These are phyloP conservation scores for Maniola jurtina DNA, from an alignment of 1,140 invertebrate species.

Conservation along the genomic window DNA sequence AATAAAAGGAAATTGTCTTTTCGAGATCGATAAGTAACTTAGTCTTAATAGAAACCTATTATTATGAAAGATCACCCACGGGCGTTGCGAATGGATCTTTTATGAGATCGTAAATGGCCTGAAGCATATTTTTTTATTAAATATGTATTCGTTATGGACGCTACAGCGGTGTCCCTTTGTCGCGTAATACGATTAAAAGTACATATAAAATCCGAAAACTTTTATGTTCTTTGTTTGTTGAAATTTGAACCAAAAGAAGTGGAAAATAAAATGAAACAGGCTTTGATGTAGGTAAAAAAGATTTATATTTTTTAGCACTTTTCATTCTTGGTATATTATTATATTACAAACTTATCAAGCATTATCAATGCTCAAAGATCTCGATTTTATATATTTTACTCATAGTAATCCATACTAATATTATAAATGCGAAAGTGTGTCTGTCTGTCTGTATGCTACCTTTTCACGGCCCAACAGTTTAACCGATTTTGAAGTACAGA, in stretches of 20 bases:
- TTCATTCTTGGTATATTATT: no score
- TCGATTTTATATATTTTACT: no score
- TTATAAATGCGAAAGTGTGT: no score
- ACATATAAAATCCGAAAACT: conserved; percentile 6
- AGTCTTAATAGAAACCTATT: neutral
- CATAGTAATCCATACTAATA: no score
- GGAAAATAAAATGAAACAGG: neutral
- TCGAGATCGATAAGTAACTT: neutral
- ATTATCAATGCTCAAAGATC: no score
- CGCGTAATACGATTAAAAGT: conserved; percentile 16
- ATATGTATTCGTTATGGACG: conserved; percentile 25
- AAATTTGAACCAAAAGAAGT: neutral
- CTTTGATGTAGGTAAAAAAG: neutral
- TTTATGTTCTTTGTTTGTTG: conserved; percentile 2
- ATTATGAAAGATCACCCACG: conserved; percentile 16
- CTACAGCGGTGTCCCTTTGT: conserved; percentile 23
- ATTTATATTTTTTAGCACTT: no score
- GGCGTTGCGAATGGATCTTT: conserved; percentile 19
- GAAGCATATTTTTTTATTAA: conserved; percentile 29
- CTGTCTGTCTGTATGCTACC: no score
- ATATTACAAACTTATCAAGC: no score
- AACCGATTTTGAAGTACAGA: no score
- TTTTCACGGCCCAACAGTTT: no score
- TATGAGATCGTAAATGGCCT: conserved; percentile 24
- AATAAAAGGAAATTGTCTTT: neutral